These are phyloP conservation scores for Erannis defoliaria DNA, from an alignment of 2,888 invertebrate species.

Conservation along the genomic window DNA sequence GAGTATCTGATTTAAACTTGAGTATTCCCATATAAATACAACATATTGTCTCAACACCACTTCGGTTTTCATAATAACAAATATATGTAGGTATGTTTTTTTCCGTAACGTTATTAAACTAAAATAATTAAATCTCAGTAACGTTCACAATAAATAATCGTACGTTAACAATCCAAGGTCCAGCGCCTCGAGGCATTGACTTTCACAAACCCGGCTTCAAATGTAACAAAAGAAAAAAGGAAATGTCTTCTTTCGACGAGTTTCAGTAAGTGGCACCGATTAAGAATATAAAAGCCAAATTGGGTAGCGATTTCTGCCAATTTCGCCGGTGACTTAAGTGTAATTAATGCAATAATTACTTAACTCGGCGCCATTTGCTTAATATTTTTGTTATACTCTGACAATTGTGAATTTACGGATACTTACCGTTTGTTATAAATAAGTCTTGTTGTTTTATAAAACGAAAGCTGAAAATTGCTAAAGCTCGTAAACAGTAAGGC, in stretches of 20 bases:
- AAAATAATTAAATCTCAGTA: not conserved
- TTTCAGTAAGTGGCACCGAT: slow-evolving; percentile 72
- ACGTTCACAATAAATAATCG: not conserved
- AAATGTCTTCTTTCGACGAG: slow-evolving; percentile 64
- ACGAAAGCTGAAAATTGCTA: not conserved
- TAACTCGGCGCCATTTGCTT: not conserved
- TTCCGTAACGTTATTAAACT: too few species aligned
- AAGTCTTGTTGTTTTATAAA: not conserved
- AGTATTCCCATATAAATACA: too few species aligned
- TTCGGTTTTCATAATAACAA: too few species aligned
- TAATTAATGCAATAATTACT: slow-evolving; percentile 24
- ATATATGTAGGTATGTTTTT: too few species aligned
- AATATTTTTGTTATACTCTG: not conserved
- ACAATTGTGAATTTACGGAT: not conserved
- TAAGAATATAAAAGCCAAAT: slow-evolving; percentile 77
- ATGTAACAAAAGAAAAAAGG: slow-evolving; percentile 63
- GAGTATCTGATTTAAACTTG: too few species aligned
- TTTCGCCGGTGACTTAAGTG: slow-evolving; percentile 52
- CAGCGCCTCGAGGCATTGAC: slow-evolving; percentile 40
- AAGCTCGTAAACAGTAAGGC: too few species aligned
- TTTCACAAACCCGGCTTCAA: slow-evolving; percentile 62
- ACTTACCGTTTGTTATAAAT: not conserved
- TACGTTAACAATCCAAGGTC: slow-evolving; percentile 12
- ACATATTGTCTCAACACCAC: too few species aligned
- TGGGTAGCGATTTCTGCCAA: slow-evolving; percentile 73